Conservation (phyloP, 2,797 vertebrate genomes). For the Stomatorhinus walkeri region DNA sequence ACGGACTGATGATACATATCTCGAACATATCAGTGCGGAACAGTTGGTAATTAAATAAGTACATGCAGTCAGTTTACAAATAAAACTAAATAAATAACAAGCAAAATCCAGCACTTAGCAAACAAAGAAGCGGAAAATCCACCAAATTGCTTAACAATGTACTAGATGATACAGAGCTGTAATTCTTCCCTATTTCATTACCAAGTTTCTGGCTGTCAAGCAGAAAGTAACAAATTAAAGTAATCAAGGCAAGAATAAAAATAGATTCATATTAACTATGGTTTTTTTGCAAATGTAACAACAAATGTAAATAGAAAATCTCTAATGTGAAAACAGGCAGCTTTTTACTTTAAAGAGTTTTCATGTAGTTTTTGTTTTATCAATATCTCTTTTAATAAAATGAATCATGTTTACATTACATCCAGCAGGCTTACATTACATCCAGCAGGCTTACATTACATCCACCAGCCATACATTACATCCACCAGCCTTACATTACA, state of each 20-base stretch:
- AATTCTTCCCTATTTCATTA: neutral
- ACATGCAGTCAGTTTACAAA: neutral
- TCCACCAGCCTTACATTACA: neutral
- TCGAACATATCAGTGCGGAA: neutral
- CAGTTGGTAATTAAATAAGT: neutral
- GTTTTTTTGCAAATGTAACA: neutral
- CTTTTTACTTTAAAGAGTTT: neutral
- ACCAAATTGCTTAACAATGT: neutral
- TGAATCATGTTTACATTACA: neutral
- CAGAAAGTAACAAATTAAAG: conserved; percentile 5
- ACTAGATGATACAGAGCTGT: neutral
- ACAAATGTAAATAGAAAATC: neutral
- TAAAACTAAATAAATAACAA: neutral
- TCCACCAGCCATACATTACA: neutral
- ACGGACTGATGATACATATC: neutral
- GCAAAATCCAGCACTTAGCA: neutral
- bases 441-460: too few relatives aligned
- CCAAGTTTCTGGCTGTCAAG: conserved; percentile 5
- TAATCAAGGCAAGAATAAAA: conserved; percentile 1
- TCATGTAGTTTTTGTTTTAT: neutral
- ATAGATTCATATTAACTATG: neutral
- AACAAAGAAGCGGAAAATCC: conserved; percentile 8
- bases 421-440: neutral
- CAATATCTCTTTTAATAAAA: neutral
- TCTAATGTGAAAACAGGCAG: neutral